A percentile compares a stretch with the other conserved stretches of the same genome.
phyloP scores from a whole-genome alignment of 2,888 invertebrate genomes.

The Drosophila rubida region DNA sequence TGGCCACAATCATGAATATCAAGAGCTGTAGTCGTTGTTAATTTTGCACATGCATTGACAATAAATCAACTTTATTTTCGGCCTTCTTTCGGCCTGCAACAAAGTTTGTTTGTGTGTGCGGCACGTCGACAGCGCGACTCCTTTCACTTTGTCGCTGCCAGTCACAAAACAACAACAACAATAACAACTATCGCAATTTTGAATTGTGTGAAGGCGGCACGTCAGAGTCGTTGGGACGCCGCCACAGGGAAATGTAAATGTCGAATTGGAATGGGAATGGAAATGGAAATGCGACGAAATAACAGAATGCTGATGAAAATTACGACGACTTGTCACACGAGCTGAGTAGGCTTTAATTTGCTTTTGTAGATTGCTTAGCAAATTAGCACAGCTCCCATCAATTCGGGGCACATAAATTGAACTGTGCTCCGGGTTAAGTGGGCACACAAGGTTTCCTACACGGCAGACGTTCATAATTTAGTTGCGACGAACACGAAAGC shows the following conservation, averaged over 20 bases:
- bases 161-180: conserved; percentile 45
- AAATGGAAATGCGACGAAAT: conserved; percentile 16
- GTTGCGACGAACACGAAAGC: conserved; percentile 10
- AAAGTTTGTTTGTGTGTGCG: conserved; percentile 61
- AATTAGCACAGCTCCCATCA: conserved; percentile 71
- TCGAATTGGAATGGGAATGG: conserved; percentile 18
- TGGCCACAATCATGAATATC: conserved; percentile 48
- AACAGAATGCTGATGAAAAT: conserved; percentile 53
- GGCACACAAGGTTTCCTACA: background rate
- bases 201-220: conserved; percentile 80
- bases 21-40: conserved; percentile 23
- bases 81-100: conserved; percentile 53
- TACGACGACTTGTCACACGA: conserved; percentile 81
- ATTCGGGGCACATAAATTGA: conserved; percentile 53
- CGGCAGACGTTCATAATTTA: conserved; percentile 5
- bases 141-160: conserved; percentile 65
- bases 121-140: conserved; percentile 50
- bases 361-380: conserved; percentile 72
- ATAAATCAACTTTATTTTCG: conserved; percentile 71
- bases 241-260: conserved; percentile 6
- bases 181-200: conserved; percentile 50
- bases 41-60: conserved; percentile 52
- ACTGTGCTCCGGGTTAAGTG: background rate
- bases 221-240: conserved; percentile 65
- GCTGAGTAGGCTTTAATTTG: conserved; percentile 38